Evolutionary conservation across 2,888 invertebrate genomes (phyloP).

Genomic region (Agrenia bidenticulata): DNA sequence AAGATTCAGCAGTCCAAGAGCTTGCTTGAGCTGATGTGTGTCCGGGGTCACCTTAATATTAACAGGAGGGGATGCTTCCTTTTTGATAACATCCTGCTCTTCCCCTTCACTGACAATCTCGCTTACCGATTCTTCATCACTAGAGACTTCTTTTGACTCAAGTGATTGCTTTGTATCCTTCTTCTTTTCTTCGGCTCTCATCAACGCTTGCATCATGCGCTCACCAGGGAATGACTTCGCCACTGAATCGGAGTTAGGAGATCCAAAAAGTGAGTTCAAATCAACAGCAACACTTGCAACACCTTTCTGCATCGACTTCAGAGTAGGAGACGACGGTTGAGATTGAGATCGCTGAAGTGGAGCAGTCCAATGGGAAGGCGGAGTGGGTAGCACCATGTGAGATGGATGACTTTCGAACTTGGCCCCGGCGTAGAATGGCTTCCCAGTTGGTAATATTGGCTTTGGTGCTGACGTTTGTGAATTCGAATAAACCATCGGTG

Average conservation of each 20-base stretch:
- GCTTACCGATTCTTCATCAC: slow-evolving; percentile 19
- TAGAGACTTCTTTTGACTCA: slow-evolving; percentile 9
- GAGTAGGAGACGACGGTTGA: slow-evolving; percentile 45
- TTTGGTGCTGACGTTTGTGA: not conserved
- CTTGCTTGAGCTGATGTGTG: too few relatives aligned
- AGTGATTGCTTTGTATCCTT: slow-evolving; percentile 22
- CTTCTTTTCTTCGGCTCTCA: slow-evolving; percentile 14
- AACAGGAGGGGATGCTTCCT: slow-evolving; percentile 1
- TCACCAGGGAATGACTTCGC: slow-evolving; percentile 40
- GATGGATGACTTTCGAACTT: slow-evolving; percentile 50
- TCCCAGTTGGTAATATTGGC: not conserved
- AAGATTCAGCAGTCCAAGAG: too few relatives aligned
- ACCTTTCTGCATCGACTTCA: slow-evolving; percentile 15
- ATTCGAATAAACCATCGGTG: too few relatives aligned
- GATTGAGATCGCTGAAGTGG: slow-evolving; percentile 47
- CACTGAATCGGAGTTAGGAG: slow-evolving; percentile 24
- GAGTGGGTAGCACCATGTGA: slow-evolving; percentile 43
- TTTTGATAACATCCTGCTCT: not conserved
- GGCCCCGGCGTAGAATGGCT: slow-evolving; percentile 50
- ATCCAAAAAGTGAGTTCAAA: slow-evolving; percentile 41
- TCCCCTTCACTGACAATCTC: not conserved
- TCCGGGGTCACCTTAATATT: too few relatives aligned
- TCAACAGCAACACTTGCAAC: slow-evolving; percentile 29
- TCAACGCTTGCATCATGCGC: slow-evolving; percentile 31
- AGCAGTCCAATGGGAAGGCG: slow-evolving; percentile 50